Evolutionary conservation across 2,113 vertebrate genomes (phyloP).

Genomic region (Ciconia maguari): DNA sequence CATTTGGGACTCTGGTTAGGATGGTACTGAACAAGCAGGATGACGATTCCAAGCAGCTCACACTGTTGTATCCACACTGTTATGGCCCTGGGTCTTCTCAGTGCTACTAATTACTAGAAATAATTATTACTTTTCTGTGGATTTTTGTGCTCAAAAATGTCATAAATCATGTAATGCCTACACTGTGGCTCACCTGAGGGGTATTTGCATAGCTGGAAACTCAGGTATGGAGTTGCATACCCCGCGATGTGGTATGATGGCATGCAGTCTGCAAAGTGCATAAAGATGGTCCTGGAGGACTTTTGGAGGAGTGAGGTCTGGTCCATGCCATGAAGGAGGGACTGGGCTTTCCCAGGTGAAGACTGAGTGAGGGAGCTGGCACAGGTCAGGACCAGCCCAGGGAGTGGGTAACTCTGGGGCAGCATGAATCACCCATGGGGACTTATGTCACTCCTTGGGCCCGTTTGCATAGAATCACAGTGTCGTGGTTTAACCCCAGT

Average conservation of each 20-base stretch:
- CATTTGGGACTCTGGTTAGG: neutral
- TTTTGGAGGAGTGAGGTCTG: neutral
- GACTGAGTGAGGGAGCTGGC: neutral
- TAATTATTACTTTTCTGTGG: neutral
- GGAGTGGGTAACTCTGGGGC: rapidly evolving
- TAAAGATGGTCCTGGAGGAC: neutral
- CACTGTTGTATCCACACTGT: neutral
- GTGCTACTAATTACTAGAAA: neutral
- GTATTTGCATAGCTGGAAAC: neutral
- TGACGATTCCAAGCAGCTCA: neutral
- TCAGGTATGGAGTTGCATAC: too few species aligned
- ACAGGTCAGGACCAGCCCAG: neutral
- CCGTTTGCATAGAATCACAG: neutral
- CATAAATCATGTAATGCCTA: neutral
- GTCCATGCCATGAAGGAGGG: neutral
- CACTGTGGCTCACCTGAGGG: neutral
- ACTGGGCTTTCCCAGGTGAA: neutral
- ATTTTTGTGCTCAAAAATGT: neutral
- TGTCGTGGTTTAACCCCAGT: too few species aligned
- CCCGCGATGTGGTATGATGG: neutral
- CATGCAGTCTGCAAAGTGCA: neutral
- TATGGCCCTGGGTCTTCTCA: neutral
- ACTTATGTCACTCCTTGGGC: neutral
- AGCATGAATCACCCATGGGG: neutral
- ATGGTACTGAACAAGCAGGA: neutral